A percentile compares a stretch with the other conserved stretches of the same genome.
Evolutionary conservation across 2,888 invertebrate species (phyloP).

Genomic region (Callyntrura guangdongensis): DNA sequence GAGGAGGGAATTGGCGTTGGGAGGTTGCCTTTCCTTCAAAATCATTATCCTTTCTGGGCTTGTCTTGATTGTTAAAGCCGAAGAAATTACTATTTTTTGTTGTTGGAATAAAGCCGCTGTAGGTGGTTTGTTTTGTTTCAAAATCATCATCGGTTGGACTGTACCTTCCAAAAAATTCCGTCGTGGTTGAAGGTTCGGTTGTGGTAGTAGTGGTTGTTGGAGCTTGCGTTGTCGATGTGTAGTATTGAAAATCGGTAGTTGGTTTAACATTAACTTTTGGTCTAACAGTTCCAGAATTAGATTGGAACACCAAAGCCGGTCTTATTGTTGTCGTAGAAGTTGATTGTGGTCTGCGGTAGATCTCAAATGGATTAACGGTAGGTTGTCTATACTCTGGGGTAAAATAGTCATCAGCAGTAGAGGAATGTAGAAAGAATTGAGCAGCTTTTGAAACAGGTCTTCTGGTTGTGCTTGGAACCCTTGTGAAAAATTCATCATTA

Average conservation of each 20-base stretch:
- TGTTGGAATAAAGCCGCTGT: constrained; percentile 47
- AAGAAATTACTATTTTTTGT: constrained; percentile 63
- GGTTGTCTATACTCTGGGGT: constrained; percentile 76
- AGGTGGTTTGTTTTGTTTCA: constrained; percentile 67
- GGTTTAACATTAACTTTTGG: constrained; percentile 47
- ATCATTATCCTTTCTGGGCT: constrained; percentile 3
- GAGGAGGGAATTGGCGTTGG: constrained; percentile 60
- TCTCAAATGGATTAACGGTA: constrained; percentile 75
- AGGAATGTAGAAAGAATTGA: constrained; percentile 77
- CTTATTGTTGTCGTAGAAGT: constrained; percentile 64
- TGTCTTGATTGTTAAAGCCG: not conserved
- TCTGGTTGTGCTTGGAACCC: constrained; percentile 74
- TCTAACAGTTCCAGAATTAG: constrained; percentile 59
- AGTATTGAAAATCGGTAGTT: constrained; percentile 41
- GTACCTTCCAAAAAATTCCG: constrained; percentile 62
- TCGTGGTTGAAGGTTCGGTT: constrained; percentile 62
- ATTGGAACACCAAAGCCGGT: constrained; percentile 58
- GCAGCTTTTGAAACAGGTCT: constrained; percentile 79
- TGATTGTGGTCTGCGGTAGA: not conserved
- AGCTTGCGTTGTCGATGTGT: constrained; percentile 24
- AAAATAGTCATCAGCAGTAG: constrained; percentile 71
- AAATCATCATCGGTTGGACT: constrained; percentile 63
- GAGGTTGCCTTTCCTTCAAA: constrained; percentile 51
- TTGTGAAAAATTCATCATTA: constrained; percentile 82
- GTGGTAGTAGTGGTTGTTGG: constrained; percentile 61